Percentiles rank a stretch among this genome's conserved stretches.
phyloP scores from a whole-genome alignment of 2,113 vertebrate genomes.

The Notarius quadriscutis region DNA sequence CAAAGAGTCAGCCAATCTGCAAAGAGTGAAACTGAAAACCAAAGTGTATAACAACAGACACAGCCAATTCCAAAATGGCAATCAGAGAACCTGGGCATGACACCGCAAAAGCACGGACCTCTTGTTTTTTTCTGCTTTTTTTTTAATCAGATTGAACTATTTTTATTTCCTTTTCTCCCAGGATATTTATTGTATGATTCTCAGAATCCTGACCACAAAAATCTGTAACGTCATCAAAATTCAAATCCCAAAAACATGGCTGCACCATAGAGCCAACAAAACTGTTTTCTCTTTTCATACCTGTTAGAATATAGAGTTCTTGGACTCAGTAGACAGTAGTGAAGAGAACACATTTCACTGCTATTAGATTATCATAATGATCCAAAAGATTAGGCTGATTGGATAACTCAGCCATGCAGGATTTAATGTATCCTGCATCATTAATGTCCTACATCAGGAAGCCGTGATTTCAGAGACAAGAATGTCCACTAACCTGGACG shows the following conservation, averaged over 20 bases:
- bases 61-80: not conserved
- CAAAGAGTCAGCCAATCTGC: not conserved
- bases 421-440: not conserved
- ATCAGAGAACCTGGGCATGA: not conserved
- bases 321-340: not conserved
- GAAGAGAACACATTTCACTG: not conserved
- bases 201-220: not conserved
- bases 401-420: not conserved
- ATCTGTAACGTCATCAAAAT: no score
- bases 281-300: not conserved
- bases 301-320: not conserved
- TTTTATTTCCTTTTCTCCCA: not conserved
- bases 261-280: not conserved
- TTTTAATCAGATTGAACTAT: not conserved
- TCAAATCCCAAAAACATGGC: not conserved
- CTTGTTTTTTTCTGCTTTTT: not conserved
- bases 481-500: conserved; percentile 13
- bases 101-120: not conserved
- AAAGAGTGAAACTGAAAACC: not conserved
- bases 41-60: not conserved
- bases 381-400: conserved; percentile 7
- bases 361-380: conserved; percentile 12
- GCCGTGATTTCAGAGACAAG: not conserved
- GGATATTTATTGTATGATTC: not conserved
- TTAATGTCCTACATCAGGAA: conserved; percentile 1